phyloP scores from a whole-genome alignment of 1,140 invertebrate species.

The Zaprionus nigranus region DNA sequence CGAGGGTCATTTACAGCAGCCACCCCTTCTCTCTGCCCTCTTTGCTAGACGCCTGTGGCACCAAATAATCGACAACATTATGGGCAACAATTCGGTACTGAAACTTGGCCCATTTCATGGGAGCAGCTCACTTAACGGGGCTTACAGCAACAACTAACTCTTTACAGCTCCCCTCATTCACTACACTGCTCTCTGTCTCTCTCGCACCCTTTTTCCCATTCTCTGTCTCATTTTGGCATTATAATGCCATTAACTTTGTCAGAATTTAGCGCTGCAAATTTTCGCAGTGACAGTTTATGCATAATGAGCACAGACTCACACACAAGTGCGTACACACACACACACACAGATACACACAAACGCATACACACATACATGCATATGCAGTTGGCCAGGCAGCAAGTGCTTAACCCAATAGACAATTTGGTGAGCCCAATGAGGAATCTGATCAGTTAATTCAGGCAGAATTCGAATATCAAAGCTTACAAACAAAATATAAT shows the following conservation, averaged over 20 bases:
- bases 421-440: neutral
- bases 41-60: neutral
- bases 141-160: constrained; percentile 18
- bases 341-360: neutral
- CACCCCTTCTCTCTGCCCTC: neutral
- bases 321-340: constrained; percentile 2
- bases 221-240: constrained; percentile 62
- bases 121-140: constrained; percentile 25
- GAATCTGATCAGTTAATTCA: too few relatives aligned
- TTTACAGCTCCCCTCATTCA: neutral
- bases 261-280: constrained; percentile 75
- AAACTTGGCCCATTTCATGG: constrained; percentile 37
- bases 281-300: constrained; percentile 74
- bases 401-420: neutral
- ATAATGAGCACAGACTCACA: constrained; percentile 68
- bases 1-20: constrained; percentile 51
- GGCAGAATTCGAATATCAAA: too few relatives aligned
- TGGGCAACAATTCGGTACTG: constrained; percentile 30
- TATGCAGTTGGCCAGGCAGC: constrained; percentile 1
- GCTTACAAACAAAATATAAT: too few relatives aligned
- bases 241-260: constrained; percentile 80
- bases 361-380: neutral
- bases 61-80: constrained; percentile 43
- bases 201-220: neutral
- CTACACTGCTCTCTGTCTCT: neutral